Base-by-base conservation (phyloP, 2,888 invertebrate species). In the Atrina japonica region DNA sequence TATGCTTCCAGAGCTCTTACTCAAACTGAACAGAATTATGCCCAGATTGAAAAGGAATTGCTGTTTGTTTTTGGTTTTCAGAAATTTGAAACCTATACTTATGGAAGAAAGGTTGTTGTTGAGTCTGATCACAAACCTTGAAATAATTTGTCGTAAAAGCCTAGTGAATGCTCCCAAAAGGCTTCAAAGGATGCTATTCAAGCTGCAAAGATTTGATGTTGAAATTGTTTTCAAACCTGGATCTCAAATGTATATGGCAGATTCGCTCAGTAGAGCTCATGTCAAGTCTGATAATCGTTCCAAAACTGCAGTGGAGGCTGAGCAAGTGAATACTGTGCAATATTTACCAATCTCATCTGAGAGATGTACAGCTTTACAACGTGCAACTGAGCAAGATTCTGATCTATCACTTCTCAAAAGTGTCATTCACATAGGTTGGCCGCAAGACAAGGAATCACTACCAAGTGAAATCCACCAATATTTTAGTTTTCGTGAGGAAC, bases 41-140 rank as follows among this genome's bases (percentile, higher is more conserved):
- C 69, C 0, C 75, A 69, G 41, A 66, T 69, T 1, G 72, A 72
- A n/a, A 66, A 66, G 27, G 60, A 71, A 23, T 18, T 70, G 25
- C 29, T 66, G 1, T 61, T 73, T n/a, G 63, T 70, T 21, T 70
- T 73, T 43, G 65, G n/a, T n/a, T n/a, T n/a, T n/a, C n/a, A n/a
- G n/a, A n/a, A n/a, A n/a, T n/a, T n/a, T n/a, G n/a, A n/a, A n/a
- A n/a, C n/a, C n/a, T n/a, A n/a, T n/a, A 47, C 61, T 3, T 73
- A 64, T 47, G 66, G 75, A 9, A 45, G 63, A 35, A 50, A 58
- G 21, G 59, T 70, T 5, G 21, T 21, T n/a, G 53, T 73, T 11
- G 66, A 73, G 18, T 60, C 75, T 3, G 75, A 75, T 25, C 75
- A 75, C 25, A 72, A 75, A 53, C 72, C 35, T 69, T 9, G 66